Evolutionary conservation across 2,888 invertebrate genomes (phyloP).

Genomic region (Tinea semifulvella): DNA sequence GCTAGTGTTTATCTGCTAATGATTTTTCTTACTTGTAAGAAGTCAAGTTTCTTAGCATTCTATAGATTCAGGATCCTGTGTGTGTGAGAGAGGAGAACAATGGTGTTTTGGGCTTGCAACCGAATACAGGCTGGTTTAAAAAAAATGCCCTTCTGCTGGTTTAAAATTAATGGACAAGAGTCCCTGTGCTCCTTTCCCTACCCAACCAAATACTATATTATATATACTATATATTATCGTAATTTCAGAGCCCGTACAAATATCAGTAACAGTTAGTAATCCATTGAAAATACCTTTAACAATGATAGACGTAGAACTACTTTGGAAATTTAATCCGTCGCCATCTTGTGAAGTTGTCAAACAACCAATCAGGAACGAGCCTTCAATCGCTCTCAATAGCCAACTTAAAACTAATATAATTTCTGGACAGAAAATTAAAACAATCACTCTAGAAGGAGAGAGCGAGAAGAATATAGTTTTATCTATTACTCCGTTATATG

Average conservation of each 20-base stretch:
- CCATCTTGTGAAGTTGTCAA: constrained; percentile 28
- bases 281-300: constrained; percentile 77
- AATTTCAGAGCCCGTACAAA: constrained; percentile 78
- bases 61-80: no score
- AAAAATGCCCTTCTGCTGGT: no score
- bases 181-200: no score
- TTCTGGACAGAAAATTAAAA: constrained; percentile 65
- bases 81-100: no score
- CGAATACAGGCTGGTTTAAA: no score
- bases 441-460: constrained; percentile 65
- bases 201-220: no score
- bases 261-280: constrained; percentile 80
- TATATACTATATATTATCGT: no score
- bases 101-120: no score
- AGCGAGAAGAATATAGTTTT: constrained; percentile 72
- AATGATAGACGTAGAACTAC: constrained; percentile 73
- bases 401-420: constrained; percentile 48
- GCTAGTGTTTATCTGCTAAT: no score
- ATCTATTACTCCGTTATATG: constrained; percentile 75
- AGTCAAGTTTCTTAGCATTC: no score
- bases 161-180: no score
- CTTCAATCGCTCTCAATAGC: constrained; percentile 35
- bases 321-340: constrained; percentile 71
- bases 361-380: constrained; percentile 36
- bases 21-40: no score